Evolutionary conservation across 37 sponge, comb jelly and placozoan genomes (phyloP), one percentile per base, ranked within the genome.

Genomic region (Aphrocallistes beatrix): DNA sequence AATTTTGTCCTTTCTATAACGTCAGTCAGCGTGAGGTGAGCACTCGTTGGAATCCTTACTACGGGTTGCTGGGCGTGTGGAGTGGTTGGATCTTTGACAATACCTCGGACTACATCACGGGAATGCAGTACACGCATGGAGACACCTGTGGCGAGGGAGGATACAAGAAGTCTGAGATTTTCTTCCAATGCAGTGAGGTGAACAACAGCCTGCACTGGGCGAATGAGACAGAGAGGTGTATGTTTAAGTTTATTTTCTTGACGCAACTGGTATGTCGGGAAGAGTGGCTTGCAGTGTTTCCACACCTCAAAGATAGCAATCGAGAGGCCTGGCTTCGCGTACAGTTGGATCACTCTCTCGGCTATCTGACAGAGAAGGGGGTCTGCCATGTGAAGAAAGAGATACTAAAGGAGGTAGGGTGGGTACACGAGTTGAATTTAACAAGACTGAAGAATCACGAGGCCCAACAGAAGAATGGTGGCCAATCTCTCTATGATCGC

Each of bases 11-110:
- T 32, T 60, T 60, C 75, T 60, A 60, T 28, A 60, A 60, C 34
- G 34, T 60, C 75, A 60, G 75, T 60, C 75, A 60, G 75, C 25
- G 75, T 3, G 75, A 60, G 75, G 21, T 60, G 34, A 60, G 28
- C 34, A 60, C 6, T 13, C 8, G 75, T 3, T 60, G 75, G 75
- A 60, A 60, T 28, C n/a, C 75, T 19, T 60, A 60, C 75, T 30
- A 60, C n/a, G 75, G 75, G n/a, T 60, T 60, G 34, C 34, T 60
- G 34, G 75, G 75, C 34, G 75, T 60, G 34, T 60, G 75, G 75
- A 60, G 75, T 13, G 75, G 75, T 32, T 60, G 75, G 75, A 3
- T 60, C 6, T 60, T 60, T 30, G 28, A 60, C 28, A 60, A 60
- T 60, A 21, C 10, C 25, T 60, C 75, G 34, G 75, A 60, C n/a